These are phyloP conservation scores for Drosophila repleta DNA, from an alignment of 1,140 invertebrate species.

Conservation along the genomic window DNA sequence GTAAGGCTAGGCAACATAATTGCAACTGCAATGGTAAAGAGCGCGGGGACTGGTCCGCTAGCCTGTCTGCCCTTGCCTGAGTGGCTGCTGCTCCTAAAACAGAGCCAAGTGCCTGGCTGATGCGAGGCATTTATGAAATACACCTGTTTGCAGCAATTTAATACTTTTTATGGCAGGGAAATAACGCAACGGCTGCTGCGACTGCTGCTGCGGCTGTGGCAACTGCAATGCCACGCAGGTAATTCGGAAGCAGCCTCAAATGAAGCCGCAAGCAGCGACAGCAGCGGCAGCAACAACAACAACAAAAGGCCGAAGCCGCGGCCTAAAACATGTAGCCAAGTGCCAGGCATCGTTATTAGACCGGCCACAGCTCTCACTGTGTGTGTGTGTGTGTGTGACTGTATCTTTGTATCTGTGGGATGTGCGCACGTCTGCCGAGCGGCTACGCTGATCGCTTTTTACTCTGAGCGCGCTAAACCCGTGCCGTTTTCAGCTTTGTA, in stretches of 20 bases:
- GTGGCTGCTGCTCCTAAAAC: slow-evolving; percentile 2
- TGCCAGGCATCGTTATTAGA: slow-evolving; percentile 68
- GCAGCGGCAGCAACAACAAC: slow-evolving; percentile 45
- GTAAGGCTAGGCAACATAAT: slow-evolving; percentile 50
- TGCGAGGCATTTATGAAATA: slow-evolving; percentile 70
- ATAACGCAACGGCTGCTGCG: slow-evolving; percentile 53
- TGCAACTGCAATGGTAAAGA: slow-evolving; percentile 33
- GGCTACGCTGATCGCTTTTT: slow-evolving; percentile 75
- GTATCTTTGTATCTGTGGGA: slow-evolving; percentile 52
- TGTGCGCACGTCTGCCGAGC: slow-evolving; percentile 73
- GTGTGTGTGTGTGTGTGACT: slow-evolving; percentile 29
- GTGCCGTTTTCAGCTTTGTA: slow-evolving; percentile 83
- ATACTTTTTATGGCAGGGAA: slow-evolving; percentile 79
- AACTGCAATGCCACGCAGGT: slow-evolving; percentile 69
- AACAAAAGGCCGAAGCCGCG: slow-evolving; percentile 64
- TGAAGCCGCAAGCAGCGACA: slow-evolving; percentile 67
- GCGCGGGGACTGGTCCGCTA: slow-evolving; percentile 30
- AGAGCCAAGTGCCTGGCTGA: slow-evolving; percentile 27
- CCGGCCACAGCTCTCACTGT: slow-evolving; percentile 36
- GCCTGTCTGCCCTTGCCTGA: neutral
- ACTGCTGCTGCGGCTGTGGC: slow-evolving; percentile 13
- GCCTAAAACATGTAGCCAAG: slow-evolving; percentile 71
- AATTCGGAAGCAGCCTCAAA: slow-evolving; percentile 81
- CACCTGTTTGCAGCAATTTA: slow-evolving; percentile 81
- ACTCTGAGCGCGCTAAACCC: slow-evolving; percentile 83